These are phyloP conservation scores for Cepaea nemoralis DNA, from an alignment of 1,140 invertebrate genomes.

Conservation along the genomic window DNA sequence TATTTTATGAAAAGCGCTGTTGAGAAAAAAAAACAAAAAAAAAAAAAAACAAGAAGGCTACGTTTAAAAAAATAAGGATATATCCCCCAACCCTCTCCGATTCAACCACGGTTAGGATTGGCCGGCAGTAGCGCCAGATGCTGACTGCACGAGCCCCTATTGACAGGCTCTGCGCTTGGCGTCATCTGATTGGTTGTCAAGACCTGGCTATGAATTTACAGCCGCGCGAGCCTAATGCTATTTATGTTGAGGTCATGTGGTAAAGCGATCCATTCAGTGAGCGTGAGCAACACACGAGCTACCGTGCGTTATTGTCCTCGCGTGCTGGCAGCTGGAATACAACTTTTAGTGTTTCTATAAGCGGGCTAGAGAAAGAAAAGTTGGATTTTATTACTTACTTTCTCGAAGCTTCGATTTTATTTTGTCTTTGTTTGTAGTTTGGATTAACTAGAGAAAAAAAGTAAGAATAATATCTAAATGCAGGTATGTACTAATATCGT, in stretches of 20 bases:
- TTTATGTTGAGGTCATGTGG: constrained; percentile 51
- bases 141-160: constrained; percentile 39
- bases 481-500: constrained; percentile 50
- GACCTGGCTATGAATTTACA: constrained; percentile 50
- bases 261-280: constrained; percentile 46
- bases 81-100: not conserved
- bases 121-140: constrained; percentile 41
- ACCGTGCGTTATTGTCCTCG: constrained; percentile 28
- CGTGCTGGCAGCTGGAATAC: constrained; percentile 36
- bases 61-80: not conserved
- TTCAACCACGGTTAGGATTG: constrained; percentile 32
- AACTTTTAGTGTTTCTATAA: constrained; percentile 19
- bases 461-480: constrained; percentile 44
- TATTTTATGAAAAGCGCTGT: not conserved
- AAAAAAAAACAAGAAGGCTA: not conserved
- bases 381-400: constrained; percentile 23
- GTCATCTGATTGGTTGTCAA: constrained; percentile 48
- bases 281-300: constrained; percentile 37
- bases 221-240: constrained; percentile 46
- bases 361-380: constrained; percentile 15
- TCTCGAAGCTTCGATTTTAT: constrained; percentile 19
- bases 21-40: not conserved
- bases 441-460: constrained; percentile 29
- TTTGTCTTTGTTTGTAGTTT: constrained; percentile 39
- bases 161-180: constrained; percentile 38